phyloP scores from a whole-genome alignment of 2,113 vertebrate genomes.

The Ginglymostoma cirratum region DNA sequence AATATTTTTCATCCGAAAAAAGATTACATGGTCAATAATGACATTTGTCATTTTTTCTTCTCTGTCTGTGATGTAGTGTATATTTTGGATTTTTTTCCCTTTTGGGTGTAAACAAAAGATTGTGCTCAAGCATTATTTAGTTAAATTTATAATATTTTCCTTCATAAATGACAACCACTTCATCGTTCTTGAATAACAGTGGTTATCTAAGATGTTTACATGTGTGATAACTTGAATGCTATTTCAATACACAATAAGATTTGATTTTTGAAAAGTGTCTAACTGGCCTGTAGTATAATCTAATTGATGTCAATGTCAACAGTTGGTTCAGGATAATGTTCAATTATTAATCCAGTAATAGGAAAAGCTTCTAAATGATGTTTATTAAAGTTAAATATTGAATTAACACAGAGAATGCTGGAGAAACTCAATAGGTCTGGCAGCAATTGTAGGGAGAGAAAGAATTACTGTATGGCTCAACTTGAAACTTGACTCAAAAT shows the following conservation, averaged over 20 bases:
- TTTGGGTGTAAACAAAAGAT: background rate
- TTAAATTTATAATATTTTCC: background rate
- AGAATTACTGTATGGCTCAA: too few relatives aligned
- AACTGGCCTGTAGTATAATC: background rate
- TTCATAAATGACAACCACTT: too few relatives aligned
- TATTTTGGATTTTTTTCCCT: background rate
- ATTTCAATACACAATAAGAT: background rate
- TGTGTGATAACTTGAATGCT: background rate
- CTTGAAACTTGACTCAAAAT: too few relatives aligned
- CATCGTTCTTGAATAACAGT: too few relatives aligned
- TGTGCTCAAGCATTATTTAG: background rate
- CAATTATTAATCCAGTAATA: background rate
- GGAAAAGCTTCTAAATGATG: background rate
- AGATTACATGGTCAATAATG: constrained; percentile 33
- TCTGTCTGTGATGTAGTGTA: background rate
- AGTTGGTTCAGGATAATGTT: background rate
- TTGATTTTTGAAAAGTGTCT: background rate
- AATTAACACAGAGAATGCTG: too few relatives aligned
- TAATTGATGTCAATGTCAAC: background rate
- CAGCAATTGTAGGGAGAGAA: too few relatives aligned
- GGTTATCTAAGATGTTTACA: background rate
- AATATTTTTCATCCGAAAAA: constrained; percentile 34
- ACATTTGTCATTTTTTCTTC: background rate
- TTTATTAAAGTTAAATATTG: background rate
- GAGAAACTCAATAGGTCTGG: too few relatives aligned